Percentiles rank a stretch among this genome's conserved stretches.
Conservation (phyloP, 2,888 invertebrate species). For the Pterostichus madidus region DNA sequence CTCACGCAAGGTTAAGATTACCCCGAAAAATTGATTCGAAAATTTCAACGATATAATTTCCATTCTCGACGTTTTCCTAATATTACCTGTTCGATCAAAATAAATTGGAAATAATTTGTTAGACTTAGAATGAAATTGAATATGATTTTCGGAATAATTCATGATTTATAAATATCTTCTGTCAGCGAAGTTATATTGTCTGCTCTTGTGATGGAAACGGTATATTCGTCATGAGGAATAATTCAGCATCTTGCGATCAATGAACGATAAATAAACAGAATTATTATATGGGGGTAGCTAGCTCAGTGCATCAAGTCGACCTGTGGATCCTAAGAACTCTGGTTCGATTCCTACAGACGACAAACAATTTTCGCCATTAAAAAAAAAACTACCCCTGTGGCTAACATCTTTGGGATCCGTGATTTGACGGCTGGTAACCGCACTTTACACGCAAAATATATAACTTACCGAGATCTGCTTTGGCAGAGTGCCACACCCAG, state of each 20-base stretch:
- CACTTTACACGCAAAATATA: too few species aligned
- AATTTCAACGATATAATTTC: constrained; percentile 54
- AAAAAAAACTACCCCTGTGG: too few species aligned
- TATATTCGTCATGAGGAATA: neutral
- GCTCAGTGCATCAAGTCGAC: too few species aligned
- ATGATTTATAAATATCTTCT: constrained; percentile 48
- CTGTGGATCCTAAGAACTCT: too few species aligned
- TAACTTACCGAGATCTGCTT: too few species aligned
- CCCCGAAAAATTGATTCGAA: constrained; percentile 47
- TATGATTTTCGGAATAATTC: constrained; percentile 46
- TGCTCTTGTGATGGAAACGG: constrained; percentile 10
- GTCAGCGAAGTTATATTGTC: constrained; percentile 41
- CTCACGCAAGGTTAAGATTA: constrained; percentile 52
- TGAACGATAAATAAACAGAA: too few species aligned
- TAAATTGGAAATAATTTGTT: constrained; percentile 58
- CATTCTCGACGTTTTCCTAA: constrained; percentile 46
- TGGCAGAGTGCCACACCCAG: too few species aligned
- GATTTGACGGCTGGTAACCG: too few species aligned
- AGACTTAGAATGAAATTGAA: constrained; percentile 53
- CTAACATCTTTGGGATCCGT: too few species aligned
- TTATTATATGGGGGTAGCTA: too few species aligned
- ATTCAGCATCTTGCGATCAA: neutral
- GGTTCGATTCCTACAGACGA: too few species aligned
- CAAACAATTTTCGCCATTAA: too few species aligned
- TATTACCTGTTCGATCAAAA: constrained; percentile 56